A percentile compares a stretch with the other conserved stretches of the same genome.
Conservation (phyloP, 2,888 invertebrate species). For the Andrena praecox region DNA sequence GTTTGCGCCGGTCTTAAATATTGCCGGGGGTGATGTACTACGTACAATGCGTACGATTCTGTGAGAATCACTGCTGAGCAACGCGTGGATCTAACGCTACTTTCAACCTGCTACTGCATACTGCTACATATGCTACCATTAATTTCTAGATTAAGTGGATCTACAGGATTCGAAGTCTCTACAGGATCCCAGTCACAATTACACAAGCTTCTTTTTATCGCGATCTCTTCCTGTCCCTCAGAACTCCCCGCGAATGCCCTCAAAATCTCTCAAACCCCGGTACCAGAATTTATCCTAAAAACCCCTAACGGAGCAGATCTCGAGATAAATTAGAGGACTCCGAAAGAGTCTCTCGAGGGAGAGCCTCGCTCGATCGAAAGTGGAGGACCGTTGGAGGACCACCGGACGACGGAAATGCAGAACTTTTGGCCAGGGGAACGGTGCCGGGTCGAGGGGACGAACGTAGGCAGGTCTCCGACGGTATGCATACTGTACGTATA, state of each 20-base stretch:
- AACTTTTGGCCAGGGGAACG: constrained; percentile 5
- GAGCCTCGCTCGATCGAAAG: background rate
- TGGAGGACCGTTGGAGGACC: background rate
- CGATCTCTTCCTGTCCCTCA: background rate
- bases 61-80: background rate
- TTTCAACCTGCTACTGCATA: background rate
- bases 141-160: no score
- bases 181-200: no score
- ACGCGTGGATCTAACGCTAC: background rate
- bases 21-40: background rate
- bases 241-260: background rate
- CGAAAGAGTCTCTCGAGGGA: background rate
- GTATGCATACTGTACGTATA: background rate
- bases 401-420: background rate
- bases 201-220: background rate
- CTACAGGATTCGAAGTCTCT: no score
- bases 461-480: constrained; percentile 8
- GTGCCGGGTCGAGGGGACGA: constrained; percentile 6
- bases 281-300: background rate
- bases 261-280: background rate
- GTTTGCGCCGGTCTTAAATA: background rate
- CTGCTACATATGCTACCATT: no score
- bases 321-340: background rate
- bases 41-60: background rate
- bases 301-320: background rate